Evolutionary conservation across 2,113 vertebrate species (phyloP).

Genomic region (Lycaon pictus): DNA sequence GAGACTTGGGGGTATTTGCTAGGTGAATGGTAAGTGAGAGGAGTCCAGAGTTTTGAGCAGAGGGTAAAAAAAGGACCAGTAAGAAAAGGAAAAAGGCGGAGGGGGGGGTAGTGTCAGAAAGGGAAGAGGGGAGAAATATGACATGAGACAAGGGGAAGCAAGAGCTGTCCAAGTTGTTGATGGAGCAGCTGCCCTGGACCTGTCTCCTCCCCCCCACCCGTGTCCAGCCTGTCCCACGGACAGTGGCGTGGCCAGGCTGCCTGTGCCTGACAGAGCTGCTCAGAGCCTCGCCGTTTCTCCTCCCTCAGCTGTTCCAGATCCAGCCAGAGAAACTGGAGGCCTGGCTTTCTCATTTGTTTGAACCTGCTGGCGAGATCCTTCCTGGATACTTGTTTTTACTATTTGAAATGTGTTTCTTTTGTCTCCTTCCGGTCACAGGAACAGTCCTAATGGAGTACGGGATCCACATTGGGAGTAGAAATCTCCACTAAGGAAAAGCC

Average conservation of each 20-base stretch:
- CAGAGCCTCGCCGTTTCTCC: fast-evolving
- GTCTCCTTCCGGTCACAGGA: constrained; percentile 67
- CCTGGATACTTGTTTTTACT: constrained; percentile 58
- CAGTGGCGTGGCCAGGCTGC: fast-evolving
- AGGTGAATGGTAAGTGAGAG: background rate
- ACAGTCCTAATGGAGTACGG: background rate
- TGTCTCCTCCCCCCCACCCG: background rate
- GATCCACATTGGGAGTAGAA: background rate
- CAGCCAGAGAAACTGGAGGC: background rate
- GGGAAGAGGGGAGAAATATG: background rate
- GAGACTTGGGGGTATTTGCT: background rate
- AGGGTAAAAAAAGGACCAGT: background rate
- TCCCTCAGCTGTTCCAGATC: background rate
- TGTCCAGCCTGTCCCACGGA: fast-evolving
- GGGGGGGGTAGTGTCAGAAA: background rate
- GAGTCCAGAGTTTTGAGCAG: background rate
- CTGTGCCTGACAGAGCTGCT: background rate
- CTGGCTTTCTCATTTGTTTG: constrained; percentile 42
- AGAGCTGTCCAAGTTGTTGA: background rate
- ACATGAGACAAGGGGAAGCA: background rate
- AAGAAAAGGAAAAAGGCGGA: background rate
- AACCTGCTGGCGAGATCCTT: constrained; percentile 29
- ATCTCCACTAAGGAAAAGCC: background rate
- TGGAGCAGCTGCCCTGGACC: background rate
- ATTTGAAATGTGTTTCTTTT: constrained; percentile 67